Conservation (phyloP, 2,113 vertebrate species). For the Cryptotis parvus region DNA sequence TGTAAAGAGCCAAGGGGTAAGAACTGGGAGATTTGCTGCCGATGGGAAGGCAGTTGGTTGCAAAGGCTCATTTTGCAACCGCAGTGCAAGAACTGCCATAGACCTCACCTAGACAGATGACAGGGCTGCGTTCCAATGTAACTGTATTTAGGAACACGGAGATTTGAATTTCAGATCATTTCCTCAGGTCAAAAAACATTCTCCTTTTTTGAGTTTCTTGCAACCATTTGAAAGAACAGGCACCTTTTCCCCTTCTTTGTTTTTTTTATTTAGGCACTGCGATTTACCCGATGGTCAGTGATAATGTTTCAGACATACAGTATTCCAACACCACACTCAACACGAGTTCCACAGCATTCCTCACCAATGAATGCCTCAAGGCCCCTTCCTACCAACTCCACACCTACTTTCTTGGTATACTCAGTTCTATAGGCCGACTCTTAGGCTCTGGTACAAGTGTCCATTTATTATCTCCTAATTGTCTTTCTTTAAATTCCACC, state of each 20-base stretch:
- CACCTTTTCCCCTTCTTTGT: neutral
- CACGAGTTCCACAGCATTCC: too few species aligned
- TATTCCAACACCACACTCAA: too few species aligned
- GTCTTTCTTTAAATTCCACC: too few species aligned
- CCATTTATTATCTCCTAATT: too few species aligned
- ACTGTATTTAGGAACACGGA: neutral
- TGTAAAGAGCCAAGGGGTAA: neutral
- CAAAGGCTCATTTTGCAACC: neutral
- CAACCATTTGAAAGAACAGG: neutral
- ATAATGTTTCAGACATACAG: too few species aligned
- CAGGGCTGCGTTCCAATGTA: neutral
- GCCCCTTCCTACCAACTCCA: too few species aligned
- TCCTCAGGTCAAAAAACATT: neutral
- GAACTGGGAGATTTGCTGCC: neutral
- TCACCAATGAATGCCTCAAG: too few species aligned
- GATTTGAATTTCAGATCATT: conserved; percentile 38
- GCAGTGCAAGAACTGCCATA: neutral
- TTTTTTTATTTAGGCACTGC: too few species aligned
- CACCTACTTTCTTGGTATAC: too few species aligned
- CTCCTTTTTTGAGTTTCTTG: conserved; percentile 30
- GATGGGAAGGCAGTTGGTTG: neutral
- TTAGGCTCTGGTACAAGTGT: too few species aligned
- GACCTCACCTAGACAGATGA: neutral
- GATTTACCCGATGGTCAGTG: too few species aligned
- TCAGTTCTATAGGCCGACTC: too few species aligned